A percentile compares a stretch with the other conserved stretches of the same genome.
These are phyloP conservation scores for Shinisaurus crocodilurus DNA, from an alignment of 2,113 vertebrate species.

Conservation along the genomic window DNA sequence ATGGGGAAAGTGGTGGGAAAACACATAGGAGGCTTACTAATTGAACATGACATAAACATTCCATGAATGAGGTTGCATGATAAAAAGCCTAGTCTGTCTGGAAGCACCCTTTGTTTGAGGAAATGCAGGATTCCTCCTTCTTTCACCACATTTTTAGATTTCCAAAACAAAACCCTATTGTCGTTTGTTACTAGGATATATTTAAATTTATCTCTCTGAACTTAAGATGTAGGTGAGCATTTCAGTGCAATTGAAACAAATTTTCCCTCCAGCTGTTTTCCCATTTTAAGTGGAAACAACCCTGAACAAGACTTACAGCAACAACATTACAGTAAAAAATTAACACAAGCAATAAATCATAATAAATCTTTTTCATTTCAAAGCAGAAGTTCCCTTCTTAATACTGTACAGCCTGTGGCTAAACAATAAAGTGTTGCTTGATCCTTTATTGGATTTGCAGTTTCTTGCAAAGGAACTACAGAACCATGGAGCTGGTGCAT, in stretches of 20 bases:
- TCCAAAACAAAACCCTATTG: not conserved
- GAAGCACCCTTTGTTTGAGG: not conserved
- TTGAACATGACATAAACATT: no score
- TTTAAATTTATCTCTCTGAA: not conserved
- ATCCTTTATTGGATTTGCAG: not conserved
- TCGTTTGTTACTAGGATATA: not conserved
- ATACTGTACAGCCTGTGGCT: not conserved
- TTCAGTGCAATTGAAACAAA: not conserved
- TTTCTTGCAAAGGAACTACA: slow-evolving; percentile 72
- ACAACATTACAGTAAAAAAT: not conserved
- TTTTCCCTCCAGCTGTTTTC: not conserved
- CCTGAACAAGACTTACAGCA: not conserved
- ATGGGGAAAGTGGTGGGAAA: no score
- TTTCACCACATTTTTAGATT: not conserved
- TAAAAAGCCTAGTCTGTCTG: no score
- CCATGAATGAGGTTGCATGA: no score
- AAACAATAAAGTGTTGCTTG: not conserved
- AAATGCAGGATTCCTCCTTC: not conserved
- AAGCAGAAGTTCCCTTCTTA: not conserved
- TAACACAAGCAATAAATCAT: not conserved
- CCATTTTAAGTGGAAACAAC: not conserved
- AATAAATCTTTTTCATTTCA: not conserved
- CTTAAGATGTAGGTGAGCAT: not conserved
- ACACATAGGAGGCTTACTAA: no score
- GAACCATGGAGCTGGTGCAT: slow-evolving; percentile 81